Conservation (phyloP, 2,797 vertebrate species). For the Lagocephalus sceleratus region DNA sequence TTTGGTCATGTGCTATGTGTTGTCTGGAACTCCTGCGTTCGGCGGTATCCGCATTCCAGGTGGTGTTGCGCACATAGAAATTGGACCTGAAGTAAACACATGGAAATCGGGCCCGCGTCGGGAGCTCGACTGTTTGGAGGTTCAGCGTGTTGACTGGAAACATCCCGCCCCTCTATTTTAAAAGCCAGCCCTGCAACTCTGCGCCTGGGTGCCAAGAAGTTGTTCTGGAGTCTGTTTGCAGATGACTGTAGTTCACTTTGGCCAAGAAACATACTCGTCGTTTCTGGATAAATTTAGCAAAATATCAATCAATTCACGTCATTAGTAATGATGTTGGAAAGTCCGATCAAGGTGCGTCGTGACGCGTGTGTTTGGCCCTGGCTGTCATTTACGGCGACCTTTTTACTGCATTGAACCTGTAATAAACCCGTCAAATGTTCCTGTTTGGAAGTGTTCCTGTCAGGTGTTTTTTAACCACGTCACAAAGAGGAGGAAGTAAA, state of each 20-base stretch:
- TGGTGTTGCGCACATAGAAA: conserved; percentile 96
- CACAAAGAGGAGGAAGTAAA: conserved; percentile 25
- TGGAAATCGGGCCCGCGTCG: conserved; percentile 41
- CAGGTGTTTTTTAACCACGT: conserved; percentile 13
- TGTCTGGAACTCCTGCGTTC: conserved; percentile 9
- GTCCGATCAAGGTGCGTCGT: no score
- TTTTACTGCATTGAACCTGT: background rate
- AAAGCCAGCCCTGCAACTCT: conserved; percentile 8
- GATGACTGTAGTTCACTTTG: conserved; percentile 6
- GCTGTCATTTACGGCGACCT: background rate
- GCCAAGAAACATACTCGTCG: background rate
- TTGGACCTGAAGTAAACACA: conserved; percentile 86
- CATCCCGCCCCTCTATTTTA: conserved; percentile 30
- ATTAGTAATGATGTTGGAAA: no score
- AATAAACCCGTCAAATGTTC: background rate
- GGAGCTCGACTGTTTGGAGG: no score
- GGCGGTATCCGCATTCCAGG: conserved; percentile 92
- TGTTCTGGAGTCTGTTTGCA: no score
- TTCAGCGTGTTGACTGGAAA: conserved; percentile 14
- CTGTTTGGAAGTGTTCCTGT: conserved; percentile 12
- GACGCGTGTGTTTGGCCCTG: background rate
- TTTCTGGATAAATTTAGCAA: no score
- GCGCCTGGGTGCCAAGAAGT: conserved; percentile 8
- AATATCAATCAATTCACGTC: no score
- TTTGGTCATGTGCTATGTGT: conserved; percentile 28